These are phyloP conservation scores for Andricus curvator DNA, from an alignment of 2,888 invertebrate genomes.

Conservation along the genomic window DNA sequence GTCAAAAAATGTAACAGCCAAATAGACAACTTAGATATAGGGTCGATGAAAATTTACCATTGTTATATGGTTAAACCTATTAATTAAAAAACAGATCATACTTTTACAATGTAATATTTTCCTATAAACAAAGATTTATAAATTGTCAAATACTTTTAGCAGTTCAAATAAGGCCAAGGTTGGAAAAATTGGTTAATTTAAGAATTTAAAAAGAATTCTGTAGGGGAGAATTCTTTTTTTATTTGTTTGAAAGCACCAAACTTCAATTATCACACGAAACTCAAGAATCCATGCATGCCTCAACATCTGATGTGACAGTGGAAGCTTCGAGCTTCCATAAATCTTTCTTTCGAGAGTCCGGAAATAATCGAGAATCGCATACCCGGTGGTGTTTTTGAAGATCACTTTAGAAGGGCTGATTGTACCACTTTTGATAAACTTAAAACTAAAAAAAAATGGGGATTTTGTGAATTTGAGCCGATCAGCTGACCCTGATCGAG, in stretches of 20 bases:
- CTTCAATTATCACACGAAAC: neutral
- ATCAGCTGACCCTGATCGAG: constrained; percentile 44
- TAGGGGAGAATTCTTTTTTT: no score
- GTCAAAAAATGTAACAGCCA: no score
- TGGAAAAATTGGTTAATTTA: no score
- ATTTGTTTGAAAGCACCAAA: neutral
- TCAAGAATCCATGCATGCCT: neutral
- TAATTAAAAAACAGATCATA: neutral
- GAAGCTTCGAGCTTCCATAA: neutral
- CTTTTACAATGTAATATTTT: neutral
- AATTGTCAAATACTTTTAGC: neutral
- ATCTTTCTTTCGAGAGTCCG: neutral
- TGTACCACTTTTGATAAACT: neutral
- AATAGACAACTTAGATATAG: no score
- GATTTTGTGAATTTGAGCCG: neutral
- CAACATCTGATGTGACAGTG: neutral
- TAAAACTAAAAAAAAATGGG: neutral
- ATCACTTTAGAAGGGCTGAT: neutral
- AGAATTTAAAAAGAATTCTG: no score
- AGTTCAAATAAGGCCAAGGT: no score
- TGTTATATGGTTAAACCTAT: neutral
- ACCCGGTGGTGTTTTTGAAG: constrained; percentile 1
- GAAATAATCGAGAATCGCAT: constrained; percentile 2
- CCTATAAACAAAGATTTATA: neutral
- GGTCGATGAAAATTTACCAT: no score